phyloP scores from a whole-genome alignment of 2,113 vertebrate species.

The Takifugu flavidus region DNA sequence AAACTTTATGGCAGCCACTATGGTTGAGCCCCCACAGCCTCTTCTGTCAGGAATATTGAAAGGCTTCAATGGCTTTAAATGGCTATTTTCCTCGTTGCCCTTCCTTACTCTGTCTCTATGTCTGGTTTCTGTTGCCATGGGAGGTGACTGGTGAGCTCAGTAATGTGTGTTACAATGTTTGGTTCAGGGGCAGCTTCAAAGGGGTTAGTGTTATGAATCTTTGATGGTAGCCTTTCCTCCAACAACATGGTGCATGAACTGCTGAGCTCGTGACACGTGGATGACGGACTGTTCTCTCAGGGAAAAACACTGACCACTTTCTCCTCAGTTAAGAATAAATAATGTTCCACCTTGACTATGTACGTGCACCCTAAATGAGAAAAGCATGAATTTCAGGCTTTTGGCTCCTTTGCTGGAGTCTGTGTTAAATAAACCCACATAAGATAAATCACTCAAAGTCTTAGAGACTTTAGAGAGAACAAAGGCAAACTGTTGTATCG shows the following conservation, averaged over 20 bases:
- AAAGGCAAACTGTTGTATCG: too few relatives aligned
- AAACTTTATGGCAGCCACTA: conserved; percentile 43
- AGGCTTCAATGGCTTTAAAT: conserved; percentile 52
- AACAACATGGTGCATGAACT: conserved; percentile 22
- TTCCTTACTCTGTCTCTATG: conserved; percentile 8
- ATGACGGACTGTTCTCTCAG: conserved; percentile 21
- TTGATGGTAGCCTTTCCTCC: conserved; percentile 45
- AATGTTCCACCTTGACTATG: conserved; percentile 23
- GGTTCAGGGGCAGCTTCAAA: conserved; percentile 56
- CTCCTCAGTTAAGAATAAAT: conserved; percentile 1
- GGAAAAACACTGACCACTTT: conserved; percentile 27
- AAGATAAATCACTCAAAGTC: too few relatives aligned
- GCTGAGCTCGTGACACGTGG: conserved; percentile 21
- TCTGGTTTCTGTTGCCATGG: conserved; percentile 58
- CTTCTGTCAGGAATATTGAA: conserved; percentile 49
- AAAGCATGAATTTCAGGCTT: not conserved
- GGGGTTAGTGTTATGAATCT: conserved; percentile 49
- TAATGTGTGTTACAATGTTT: conserved; percentile 54
- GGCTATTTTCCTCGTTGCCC: conserved; percentile 33
- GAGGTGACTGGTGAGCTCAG: conserved; percentile 48
- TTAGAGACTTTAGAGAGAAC: too few relatives aligned
- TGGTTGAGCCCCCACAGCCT: conserved; percentile 40
- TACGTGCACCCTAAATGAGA: conserved; percentile 13
- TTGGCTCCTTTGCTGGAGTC: not conserved
- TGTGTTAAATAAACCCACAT: not conserved